phyloP scores from a whole-genome alignment of 2,797 vertebrate genomes.

The Rhinoraja longicauda region DNA sequence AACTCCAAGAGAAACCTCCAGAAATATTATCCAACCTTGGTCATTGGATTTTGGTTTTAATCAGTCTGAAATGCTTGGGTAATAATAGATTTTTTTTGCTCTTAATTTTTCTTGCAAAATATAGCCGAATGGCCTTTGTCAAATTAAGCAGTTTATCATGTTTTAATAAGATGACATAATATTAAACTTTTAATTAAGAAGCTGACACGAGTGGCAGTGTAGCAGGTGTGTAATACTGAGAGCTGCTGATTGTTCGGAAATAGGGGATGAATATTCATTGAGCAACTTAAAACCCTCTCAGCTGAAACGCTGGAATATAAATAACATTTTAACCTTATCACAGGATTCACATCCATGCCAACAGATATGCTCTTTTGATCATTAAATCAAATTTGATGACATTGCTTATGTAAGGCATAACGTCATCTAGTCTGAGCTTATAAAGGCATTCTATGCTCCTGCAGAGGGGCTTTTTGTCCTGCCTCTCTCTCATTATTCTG shows the following conservation, averaged over 20 bases:
- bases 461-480: background rate
- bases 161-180: slow-evolving; percentile 17
- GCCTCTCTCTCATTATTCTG: background rate
- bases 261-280: slow-evolving; percentile 12
- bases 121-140: slow-evolving; percentile 22
- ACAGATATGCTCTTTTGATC: background rate
- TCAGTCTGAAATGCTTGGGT: background rate
- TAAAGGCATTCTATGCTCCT: background rate
- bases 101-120: background rate
- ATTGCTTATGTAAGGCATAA: background rate
- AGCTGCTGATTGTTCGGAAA: slow-evolving; percentile 14
- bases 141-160: slow-evolving; percentile 19
- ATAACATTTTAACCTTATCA: slow-evolving; percentile 3
- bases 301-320: slow-evolving; percentile 8
- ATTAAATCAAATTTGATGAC: background rate
- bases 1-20: background rate
- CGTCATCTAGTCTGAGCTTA: background rate
- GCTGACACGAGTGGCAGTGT: background rate
- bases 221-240: background rate
- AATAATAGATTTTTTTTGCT: background rate
- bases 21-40: background rate
- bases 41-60: slow-evolving; percentile 9
- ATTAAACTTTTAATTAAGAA: slow-evolving; percentile 34
- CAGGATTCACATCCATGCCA: background rate
- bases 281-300: background rate